phyloP scores from a whole-genome alignment of 2,113 vertebrate genomes.

The Columbina picui region DNA sequence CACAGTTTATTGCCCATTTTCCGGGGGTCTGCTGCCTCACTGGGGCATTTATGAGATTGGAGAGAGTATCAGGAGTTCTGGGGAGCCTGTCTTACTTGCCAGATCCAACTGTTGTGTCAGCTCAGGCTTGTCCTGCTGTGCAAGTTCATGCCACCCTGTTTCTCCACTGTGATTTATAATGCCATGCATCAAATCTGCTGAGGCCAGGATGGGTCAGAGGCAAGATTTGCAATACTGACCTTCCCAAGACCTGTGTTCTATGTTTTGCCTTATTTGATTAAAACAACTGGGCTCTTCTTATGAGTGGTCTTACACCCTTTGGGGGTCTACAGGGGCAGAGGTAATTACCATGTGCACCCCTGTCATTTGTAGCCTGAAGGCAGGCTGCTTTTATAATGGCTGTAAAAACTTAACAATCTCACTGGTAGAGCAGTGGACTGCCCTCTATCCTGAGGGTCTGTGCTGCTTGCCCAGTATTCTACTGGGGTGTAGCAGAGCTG shows the following conservation, averaged over 20 bases:
- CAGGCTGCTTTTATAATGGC: not conserved
- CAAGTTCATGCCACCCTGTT: not conserved
- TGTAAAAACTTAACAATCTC: not conserved
- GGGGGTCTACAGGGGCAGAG: not conserved
- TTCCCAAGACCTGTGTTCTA: not conserved
- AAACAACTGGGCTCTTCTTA: not conserved
- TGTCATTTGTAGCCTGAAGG: not conserved
- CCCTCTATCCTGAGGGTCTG: rapidly evolving
- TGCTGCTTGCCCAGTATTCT: not conserved
- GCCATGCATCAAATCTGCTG: not conserved
- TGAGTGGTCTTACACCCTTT: not conserved
- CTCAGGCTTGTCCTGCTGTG: rapidly evolving
- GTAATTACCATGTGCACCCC: not conserved
- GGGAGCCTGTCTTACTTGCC: not conserved
- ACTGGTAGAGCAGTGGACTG: not conserved
- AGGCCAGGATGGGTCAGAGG: rapidly evolving
- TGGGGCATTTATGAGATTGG: rapidly evolving
- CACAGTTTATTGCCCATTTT: not conserved
- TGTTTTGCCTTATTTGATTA: not conserved
- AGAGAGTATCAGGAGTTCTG: not conserved
- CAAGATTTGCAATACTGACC: not conserved
- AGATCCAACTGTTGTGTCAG: rapidly evolving
- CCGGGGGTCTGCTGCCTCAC: not conserved
- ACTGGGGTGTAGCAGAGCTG: rapidly evolving
- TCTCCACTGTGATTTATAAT: not conserved